Conservation (phyloP, 2,113 vertebrate species). For the Equus quagga region DNA sequence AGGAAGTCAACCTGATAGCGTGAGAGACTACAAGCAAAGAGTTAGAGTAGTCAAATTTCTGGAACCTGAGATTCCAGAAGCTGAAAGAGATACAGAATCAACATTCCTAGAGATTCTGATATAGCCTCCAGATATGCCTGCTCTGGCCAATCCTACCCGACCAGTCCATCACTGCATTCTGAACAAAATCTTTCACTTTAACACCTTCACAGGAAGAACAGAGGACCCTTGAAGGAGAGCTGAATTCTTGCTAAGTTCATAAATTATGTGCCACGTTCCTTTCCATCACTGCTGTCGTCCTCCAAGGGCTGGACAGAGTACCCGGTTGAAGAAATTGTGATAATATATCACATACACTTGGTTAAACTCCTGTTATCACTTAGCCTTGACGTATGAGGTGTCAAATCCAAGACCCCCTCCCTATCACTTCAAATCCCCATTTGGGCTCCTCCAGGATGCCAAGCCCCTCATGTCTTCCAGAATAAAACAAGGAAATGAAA, state of each 20-base stretch:
- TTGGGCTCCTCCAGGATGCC: neutral
- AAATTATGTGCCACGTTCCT: neutral
- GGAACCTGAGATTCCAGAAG: neutral
- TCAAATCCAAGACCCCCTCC: neutral
- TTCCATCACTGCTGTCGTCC: neutral
- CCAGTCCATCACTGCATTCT: neutral
- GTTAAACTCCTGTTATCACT: neutral
- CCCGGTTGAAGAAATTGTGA: neutral
- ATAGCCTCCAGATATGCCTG: neutral
- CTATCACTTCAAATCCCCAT: neutral
- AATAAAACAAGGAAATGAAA: slow-evolving; percentile 39
- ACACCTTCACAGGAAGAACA: neutral
- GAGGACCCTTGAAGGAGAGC: neutral
- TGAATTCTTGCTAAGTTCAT: no score
- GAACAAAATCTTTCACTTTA: neutral
- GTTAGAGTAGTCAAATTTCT: neutral
- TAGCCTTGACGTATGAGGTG: neutral
- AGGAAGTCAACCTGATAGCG: neutral
- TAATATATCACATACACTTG: neutral
- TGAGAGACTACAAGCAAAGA: neutral
- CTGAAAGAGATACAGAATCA: neutral
- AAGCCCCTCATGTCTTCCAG: neutral
- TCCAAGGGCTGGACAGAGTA: neutral
- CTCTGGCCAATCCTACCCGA: neutral
- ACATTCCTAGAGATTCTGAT: neutral